phyloP scores from a whole-genome alignment of 2,797 vertebrate genomes.

The Anguilla obscura region DNA sequence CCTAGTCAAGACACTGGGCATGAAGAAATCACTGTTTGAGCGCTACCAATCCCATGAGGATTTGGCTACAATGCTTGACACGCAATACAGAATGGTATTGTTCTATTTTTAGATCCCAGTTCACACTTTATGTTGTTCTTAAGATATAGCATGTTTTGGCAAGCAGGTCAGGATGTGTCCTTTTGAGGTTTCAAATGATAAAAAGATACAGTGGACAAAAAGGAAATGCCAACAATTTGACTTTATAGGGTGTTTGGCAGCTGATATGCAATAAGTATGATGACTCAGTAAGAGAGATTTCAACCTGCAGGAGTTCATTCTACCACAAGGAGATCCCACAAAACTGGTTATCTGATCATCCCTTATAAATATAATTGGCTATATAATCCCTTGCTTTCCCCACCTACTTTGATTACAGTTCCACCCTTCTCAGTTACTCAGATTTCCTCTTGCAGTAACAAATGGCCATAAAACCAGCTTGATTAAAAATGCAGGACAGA shows the following conservation, averaged over 20 bases:
- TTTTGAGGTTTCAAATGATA: conserved; percentile 16
- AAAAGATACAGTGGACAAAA: background rate
- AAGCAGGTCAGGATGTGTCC: background rate
- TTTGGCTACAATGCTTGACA: conserved; percentile 69
- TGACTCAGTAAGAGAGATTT: no score
- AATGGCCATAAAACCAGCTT: background rate
- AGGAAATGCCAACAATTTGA: background rate
- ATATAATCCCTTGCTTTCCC: no score
- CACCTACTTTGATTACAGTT: no score
- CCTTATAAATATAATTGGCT: no score
- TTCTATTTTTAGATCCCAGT: background rate
- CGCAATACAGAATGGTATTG: conserved; percentile 81
- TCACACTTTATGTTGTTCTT: background rate
- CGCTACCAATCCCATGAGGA: conserved; percentile 57
- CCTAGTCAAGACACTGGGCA: conserved; percentile 66
- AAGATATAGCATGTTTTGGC: background rate
- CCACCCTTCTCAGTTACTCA: no score
- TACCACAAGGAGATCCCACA: no score
- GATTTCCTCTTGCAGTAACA: no score
- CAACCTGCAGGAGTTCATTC: no score
- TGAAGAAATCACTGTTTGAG: conserved; percentile 79
- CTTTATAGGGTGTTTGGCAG: background rate
- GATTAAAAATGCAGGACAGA: background rate
- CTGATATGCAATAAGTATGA: no score
- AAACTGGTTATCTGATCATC: no score